phyloP scores from a whole-genome alignment of 2,888 invertebrate species.

The Metellina segmentata region DNA sequence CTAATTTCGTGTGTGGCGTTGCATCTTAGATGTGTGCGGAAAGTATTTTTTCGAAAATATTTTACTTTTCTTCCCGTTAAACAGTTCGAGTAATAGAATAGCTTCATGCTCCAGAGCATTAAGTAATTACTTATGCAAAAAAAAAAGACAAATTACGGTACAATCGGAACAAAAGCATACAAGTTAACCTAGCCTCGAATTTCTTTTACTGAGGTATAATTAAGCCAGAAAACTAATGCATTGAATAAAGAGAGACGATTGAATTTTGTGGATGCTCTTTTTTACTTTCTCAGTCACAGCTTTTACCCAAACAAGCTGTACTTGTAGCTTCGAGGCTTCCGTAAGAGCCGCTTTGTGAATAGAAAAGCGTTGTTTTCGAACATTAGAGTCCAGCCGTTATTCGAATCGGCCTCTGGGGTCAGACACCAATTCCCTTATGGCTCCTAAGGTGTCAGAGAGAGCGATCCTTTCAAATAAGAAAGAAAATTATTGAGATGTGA shows the following conservation, averaged over 20 bases:
- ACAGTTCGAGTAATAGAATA: constrained; percentile 19
- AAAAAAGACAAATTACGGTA: not conserved
- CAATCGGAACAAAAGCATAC: not conserved
- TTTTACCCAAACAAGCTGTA: not conserved
- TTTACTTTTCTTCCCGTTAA: constrained; percentile 23
- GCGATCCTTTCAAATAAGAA: too few species aligned
- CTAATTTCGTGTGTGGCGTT: not conserved
- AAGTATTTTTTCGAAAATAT: not conserved
- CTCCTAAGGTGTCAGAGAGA: too few species aligned
- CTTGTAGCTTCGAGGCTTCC: not conserved
- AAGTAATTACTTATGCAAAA: constrained; percentile 21
- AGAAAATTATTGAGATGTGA: too few species aligned
- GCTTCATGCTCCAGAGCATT: constrained; percentile 7
- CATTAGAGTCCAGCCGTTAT: not conserved
- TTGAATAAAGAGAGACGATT: constrained; percentile 6
- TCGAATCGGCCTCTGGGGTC: not conserved
- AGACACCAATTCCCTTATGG: too few species aligned
- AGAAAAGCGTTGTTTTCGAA: not conserved
- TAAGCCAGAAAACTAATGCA: constrained; percentile 10
- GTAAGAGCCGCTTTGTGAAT: not conserved
- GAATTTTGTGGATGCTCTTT: not conserved
- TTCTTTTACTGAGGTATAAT: constrained; percentile 14
- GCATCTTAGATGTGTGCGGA: not conserved
- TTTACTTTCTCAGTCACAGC: not conserved
- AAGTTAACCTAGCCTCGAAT: constrained; percentile 1